Base-by-base conservation (phyloP, 2,888 invertebrate genomes). In the Drosophila affinis region DNA sequence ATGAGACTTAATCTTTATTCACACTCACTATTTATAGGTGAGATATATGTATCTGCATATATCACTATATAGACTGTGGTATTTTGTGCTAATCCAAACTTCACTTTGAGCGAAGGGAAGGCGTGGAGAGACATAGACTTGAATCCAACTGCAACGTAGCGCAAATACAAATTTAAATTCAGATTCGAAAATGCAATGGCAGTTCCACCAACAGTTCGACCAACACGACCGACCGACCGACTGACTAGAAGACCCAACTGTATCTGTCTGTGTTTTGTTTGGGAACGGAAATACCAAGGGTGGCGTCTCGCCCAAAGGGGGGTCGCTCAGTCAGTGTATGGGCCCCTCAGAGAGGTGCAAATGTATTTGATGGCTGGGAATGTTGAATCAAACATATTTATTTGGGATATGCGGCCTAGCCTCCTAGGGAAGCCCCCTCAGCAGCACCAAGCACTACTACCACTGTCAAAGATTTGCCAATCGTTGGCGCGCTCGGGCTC, bases 201-300 rank as follows among this genome's bases (percentile, higher is more conserved):
- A 60, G 53, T 51, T 39, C 49, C 58, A 64, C 58, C 51, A 27
- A 77, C 58, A 72, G 76, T 70, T 75, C 78, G 70, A 72, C 79
- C 72, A 74, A 82, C 85, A 78, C 78, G 62, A 78, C 21, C 21
- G 21, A 21, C 80, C 78, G 69, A 74, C 79, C 71, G 75, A 82
- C 85, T 83, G 87, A 83, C 59, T 46, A 44, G 62, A 49, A 68
- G 81, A 84, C 68, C 77, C 81, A 81, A 79, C 72, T 78, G 88
- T 86, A 87, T 85, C 87, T 82, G 76, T 71, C 83, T 80, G 79
- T 81, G 87, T 81, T 87, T 81, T 84, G 81, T 84, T 83, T 87
- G 82, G 82, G 76, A 75, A 82, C 83, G 83, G 88, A 83, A 87
- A 83, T 78, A 72, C 52, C 83, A 83, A 83, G 53, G 86, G 65